Evolutionary conservation across 2,113 vertebrate species (phyloP).

Genomic region (Bettongia penicillata): DNA sequence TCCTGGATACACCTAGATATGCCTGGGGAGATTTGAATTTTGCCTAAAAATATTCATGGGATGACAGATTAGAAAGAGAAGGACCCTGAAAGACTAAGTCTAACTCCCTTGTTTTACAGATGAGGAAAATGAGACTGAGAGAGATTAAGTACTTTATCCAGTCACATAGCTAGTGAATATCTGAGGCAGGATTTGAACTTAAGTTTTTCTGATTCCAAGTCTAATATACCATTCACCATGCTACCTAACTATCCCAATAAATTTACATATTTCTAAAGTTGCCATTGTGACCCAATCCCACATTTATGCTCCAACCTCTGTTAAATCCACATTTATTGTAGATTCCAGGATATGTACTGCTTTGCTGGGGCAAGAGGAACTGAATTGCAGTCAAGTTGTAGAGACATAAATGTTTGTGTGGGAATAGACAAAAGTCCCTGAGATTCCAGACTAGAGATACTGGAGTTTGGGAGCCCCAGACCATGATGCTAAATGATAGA

Average conservation of each 20-base stretch:
- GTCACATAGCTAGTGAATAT: neutral
- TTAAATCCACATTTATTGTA: neutral
- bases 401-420: neutral
- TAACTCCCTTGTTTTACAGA: neutral
- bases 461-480: neutral
- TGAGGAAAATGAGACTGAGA: neutral
- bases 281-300: neutral
- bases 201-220: neutral
- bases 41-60: neutral
- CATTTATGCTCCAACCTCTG: neutral
- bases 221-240: neutral
- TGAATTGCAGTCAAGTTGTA: neutral
- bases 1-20: neutral
- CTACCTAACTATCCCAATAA: neutral
- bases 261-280: neutral
- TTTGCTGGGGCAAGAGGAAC: neutral
- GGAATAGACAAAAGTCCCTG: constrained; percentile 28
- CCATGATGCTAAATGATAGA: neutral
- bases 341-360: neutral
- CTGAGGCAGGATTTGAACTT: neutral
- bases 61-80: constrained; percentile 1
- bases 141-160: neutral
- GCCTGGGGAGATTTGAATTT: constrained; percentile 36
- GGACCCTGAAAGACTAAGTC: neutral
- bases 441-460: neutral